These are phyloP conservation scores for Rhopalosiphum padi DNA, from an alignment of 1,140 invertebrate genomes.

Conservation along the genomic window DNA sequence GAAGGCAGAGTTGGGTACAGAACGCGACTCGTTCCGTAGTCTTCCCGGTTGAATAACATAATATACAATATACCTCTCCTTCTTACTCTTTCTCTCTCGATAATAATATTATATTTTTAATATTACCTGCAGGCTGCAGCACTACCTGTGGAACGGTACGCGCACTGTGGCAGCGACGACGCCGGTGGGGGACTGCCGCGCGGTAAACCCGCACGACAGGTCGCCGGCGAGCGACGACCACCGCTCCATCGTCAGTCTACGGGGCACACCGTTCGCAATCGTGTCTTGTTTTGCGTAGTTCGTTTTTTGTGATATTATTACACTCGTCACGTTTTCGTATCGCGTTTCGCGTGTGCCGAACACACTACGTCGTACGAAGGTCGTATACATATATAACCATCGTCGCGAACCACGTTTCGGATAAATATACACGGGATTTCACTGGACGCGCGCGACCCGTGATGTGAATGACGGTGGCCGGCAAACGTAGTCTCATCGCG, in stretches of 20 bases:
- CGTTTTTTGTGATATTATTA: neutral
- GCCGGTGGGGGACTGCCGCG: neutral
- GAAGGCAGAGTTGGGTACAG: neutral
- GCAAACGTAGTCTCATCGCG: neutral
- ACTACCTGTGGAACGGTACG: conserved; percentile 20
- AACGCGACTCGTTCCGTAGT: neutral
- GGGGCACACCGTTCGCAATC: conserved; percentile 20
- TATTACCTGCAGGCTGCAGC: neutral
- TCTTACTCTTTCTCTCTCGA: neutral
- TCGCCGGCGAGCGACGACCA: neutral
- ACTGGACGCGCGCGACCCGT: neutral
- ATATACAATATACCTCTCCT: neutral
- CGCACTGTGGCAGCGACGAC: too few relatives aligned
- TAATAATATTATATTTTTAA: neutral
- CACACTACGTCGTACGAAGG: neutral
- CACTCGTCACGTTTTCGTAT: neutral
- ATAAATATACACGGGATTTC: neutral
- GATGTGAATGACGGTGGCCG: neutral
- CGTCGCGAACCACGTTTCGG: neutral
- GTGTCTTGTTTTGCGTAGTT: neutral
- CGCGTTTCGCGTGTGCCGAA: neutral
- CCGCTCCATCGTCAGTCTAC: conserved; percentile 40
- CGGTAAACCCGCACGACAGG: conserved; percentile 39
- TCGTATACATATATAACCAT: neutral
- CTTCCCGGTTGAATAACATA: neutral